Base-by-base conservation (phyloP, 2,888 invertebrate species). In the Creontiades dilutus region DNA sequence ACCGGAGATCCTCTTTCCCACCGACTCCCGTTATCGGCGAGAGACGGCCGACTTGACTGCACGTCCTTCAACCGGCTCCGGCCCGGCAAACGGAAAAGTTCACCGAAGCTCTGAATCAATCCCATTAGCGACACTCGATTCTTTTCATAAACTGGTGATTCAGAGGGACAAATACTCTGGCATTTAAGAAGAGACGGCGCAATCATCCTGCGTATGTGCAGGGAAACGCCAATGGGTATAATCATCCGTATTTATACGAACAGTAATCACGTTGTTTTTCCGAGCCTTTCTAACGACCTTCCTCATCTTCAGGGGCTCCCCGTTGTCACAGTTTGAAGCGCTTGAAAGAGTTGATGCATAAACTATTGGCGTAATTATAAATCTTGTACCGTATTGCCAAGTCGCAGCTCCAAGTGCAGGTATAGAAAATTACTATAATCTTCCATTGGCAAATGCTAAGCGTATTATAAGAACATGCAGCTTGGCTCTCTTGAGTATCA, bases 1-100 rank as follows among this genome's bases (percentile, higher is more conserved):
- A 27, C 68, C 68, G 68, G 68, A n/a, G n/a, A 68, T 68, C 68
- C 68, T 68, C 68, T 68, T 68, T 68, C 68, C 23, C 68, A 16
- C 11, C 23, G 68, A 68, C 68, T 23, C 19, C 68, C 68, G 68
- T 68, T 68, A 68, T 68, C 68, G 68, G 11, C 61, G 68, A n/a
- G 68, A 68, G 68, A 68, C 68, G 68, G 23, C 68, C 27, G 68
- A 68, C 68, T 23, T 19, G 68, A 52, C 52, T 52, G 5, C 23
- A 68, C 68, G 68, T 68, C 68, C 68, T 68, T 68, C 68, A 19
- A 68, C 23, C 23, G 68, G n/a, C 23, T 68, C 13, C 7, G 37
- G 23, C 23, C 68, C 11, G 68, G 27, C n/a, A n/a, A 68, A 23
- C 27, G 68, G 68, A 68, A 68, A 68, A 68, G 68, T 68, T 68